phyloP scores from a whole-genome alignment of 1,140 invertebrate species.

The Bradynema listronoti region DNA sequence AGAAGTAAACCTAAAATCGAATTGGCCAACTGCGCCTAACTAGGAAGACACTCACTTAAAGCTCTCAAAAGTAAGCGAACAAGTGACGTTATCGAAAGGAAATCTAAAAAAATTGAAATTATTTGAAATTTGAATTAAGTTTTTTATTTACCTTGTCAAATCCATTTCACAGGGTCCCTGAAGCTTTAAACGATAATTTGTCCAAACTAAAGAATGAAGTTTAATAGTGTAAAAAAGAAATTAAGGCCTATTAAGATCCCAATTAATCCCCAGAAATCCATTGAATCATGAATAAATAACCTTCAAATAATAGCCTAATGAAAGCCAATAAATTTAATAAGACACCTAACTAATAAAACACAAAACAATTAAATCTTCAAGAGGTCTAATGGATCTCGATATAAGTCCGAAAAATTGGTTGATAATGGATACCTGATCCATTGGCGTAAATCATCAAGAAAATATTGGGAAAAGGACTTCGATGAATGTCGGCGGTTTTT shows the following conservation, averaged over 20 bases:
- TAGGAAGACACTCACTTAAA: slow-evolving; percentile 46
- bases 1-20: not conserved
- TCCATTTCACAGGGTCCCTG: slow-evolving; percentile 52
- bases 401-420: slow-evolving; percentile 5
- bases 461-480: slow-evolving; percentile 54
- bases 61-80: slow-evolving; percentile 53
- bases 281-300: too few relatives aligned
- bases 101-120: slow-evolving; percentile 32
- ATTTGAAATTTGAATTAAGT: not conserved
- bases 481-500: slow-evolving; percentile 55
- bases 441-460: slow-evolving; percentile 57
- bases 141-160: slow-evolving; percentile 19
- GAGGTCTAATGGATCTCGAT: slow-evolving; percentile 3
- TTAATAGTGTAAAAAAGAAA: too few relatives aligned
- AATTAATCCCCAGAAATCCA: too few relatives aligned
- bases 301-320: too few relatives aligned
- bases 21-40: not conserved
- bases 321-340: too few relatives aligned
- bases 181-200: slow-evolving; percentile 55
- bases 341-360: too few relatives aligned
- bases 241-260: too few relatives aligned
- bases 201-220: slow-evolving; percentile 49
- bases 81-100: slow-evolving; percentile 58
- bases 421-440: slow-evolving; percentile 41
- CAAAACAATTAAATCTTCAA: too few relatives aligned